These are phyloP conservation scores for western clawed frog (Xenopus tropicalis) DNA, from an alignment of 2,113 vertebrate species.

Conservation along the genomic window UCB_Xtro_10.0 CM004446.2:99143001-99143500, in stretches of 20 bases:
- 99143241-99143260: slow-evolving; percentile 32
- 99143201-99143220: slow-evolving; percentile 25
- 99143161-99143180: slow-evolving; percentile 32
- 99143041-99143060: slow-evolving; percentile 38
- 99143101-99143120: slow-evolving; percentile 38
- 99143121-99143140: slow-evolving; percentile 38
- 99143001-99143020: slow-evolving; percentile 38
- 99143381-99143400: slow-evolving; percentile 31
- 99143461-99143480: not conserved
- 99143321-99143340: slow-evolving; percentile 35
- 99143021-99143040: slow-evolving; percentile 25
- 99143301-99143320: slow-evolving; percentile 33
- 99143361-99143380: slow-evolving; percentile 30
- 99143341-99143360: slow-evolving; percentile 34
- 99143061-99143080: slow-evolving; percentile 26
- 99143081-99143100: slow-evolving; percentile 38
- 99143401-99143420: slow-evolving; percentile 35
- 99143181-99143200: slow-evolving; percentile 36
- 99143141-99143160: slow-evolving; percentile 26
- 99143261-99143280: slow-evolving; percentile 38
- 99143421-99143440: slow-evolving; percentile 28
- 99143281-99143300: slow-evolving; percentile 39
- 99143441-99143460: no score
- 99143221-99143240: slow-evolving; percentile 31
- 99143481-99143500: not conserved